A percentile compares a stretch with the other conserved stretches of the same genome.
Conservation (phyloP, 2,113 vertebrate species). For the Halichoerus grypus region DNA sequence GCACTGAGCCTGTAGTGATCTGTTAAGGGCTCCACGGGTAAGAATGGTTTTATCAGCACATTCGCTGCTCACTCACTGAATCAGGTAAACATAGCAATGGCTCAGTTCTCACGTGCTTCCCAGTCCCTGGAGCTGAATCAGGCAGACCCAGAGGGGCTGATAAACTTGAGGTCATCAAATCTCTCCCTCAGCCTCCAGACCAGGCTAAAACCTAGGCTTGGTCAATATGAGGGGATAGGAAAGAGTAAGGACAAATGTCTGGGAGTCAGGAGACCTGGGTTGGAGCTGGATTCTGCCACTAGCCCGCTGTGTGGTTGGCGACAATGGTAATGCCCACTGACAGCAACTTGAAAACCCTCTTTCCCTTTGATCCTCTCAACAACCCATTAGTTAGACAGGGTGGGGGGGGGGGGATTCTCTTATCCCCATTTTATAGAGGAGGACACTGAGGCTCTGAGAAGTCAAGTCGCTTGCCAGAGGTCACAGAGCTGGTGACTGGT, state of each 20-base stretch:
- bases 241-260: neutral
- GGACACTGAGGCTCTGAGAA: neutral
- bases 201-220: neutral
- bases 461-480: neutral
- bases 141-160: neutral
- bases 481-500: neutral
- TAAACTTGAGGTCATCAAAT: neutral
- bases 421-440: neutral
- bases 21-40: neutral
- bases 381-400: neutral
- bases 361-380: neutral
- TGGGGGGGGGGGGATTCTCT: neutral
- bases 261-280: neutral
- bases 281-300: neutral
- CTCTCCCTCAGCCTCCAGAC: neutral
- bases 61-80: neutral
- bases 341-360: neutral
- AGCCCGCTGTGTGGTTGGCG: neutral
- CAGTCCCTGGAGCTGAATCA: neutral
- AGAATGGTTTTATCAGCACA: neutral
- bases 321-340: neutral
- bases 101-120: neutral
- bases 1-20: neutral
- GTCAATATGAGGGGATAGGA: neutral
- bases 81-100: neutral